Conservation (phyloP, 2,888 invertebrate genomes). For the Schizotus pectinicornis region DNA sequence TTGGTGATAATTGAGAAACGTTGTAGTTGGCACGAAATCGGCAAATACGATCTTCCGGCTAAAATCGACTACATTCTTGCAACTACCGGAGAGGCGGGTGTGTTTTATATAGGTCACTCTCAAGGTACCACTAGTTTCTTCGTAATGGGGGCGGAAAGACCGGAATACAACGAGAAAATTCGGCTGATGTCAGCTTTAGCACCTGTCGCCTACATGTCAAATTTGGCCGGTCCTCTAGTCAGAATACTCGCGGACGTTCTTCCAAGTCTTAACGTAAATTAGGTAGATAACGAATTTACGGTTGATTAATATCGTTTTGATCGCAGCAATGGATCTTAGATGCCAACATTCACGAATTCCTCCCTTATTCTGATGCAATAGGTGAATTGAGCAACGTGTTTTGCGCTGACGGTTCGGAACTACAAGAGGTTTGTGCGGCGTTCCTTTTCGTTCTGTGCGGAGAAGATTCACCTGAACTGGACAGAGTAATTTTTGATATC, state of each 20-base stretch:
- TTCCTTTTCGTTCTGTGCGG: neutral
- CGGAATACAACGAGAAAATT: constrained; percentile 69
- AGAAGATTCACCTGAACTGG: neutral
- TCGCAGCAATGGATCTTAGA: constrained; percentile 1
- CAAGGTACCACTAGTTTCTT: constrained; percentile 69
- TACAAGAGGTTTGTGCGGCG: neutral
- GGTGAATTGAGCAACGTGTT: neutral
- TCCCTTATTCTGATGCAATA: neutral
- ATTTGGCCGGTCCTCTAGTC: constrained; percentile 41
- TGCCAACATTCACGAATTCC: neutral
- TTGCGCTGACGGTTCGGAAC: neutral
- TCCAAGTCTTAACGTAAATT: neutral
- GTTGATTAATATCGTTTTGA: no score
- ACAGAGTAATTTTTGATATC: neutral
- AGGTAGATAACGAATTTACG: neutral
- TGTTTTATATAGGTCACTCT: constrained; percentile 76
- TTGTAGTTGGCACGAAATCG: constrained; percentile 80
- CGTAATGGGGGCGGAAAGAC: constrained; percentile 65
- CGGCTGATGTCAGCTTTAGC: constrained; percentile 69
- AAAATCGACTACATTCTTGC: constrained; percentile 72
- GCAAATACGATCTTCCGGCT: constrained; percentile 74
- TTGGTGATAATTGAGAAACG: neutral
- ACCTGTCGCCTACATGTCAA: constrained; percentile 67
- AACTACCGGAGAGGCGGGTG: constrained; percentile 61
- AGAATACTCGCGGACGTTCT: neutral